Percentiles rank a stretch among this genome's conserved stretches.
These are phyloP conservation scores for Pogonomyrmex californicus DNA, from an alignment of 1,140 invertebrate genomes.

Conservation along the genomic window DNA sequence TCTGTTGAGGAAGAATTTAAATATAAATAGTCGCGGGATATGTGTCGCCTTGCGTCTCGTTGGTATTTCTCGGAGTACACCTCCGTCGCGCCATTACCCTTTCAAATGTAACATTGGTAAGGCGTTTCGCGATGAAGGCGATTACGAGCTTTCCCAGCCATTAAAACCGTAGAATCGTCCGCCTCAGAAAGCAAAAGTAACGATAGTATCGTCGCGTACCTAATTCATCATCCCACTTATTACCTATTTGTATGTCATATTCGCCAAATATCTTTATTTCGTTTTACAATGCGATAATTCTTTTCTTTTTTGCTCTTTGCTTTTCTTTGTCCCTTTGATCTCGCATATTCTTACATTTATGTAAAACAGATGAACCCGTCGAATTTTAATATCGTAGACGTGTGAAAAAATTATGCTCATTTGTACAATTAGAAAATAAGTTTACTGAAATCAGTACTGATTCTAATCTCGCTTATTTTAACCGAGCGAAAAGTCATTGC, in stretches of 20 bases:
- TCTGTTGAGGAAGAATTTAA: conserved; percentile 54
- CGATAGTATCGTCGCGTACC: conserved; percentile 49
- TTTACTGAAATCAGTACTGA: background rate
- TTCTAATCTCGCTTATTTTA: conserved; percentile 7
- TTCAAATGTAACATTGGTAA: conserved; percentile 65
- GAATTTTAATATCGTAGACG: background rate
- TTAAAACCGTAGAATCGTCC: conserved; percentile 53
- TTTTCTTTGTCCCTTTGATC: background rate
- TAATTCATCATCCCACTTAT: conserved; percentile 57
- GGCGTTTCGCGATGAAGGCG: conserved; percentile 62
- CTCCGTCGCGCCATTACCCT: conserved; percentile 53
- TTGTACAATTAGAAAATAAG: background rate
- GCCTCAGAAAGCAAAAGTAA: conserved; percentile 60
- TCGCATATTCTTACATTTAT: background rate
- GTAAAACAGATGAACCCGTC: background rate
- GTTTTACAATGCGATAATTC: conserved; percentile 21
- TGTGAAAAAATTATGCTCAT: background rate
- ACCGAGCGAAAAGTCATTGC: background rate
- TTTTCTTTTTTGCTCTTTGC: background rate
- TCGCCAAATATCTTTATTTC: conserved; percentile 49
- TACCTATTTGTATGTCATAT: conserved; percentile 44
- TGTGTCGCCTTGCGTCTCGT: conserved; percentile 40
- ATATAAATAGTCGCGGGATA: conserved; percentile 59
- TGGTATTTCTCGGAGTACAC: conserved; percentile 55
- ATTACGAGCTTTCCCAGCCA: conserved; percentile 61